Evolutionary conservation across 2,113 vertebrate genomes (phyloP).

Genomic region (Cyanocitta stelleri): DNA sequence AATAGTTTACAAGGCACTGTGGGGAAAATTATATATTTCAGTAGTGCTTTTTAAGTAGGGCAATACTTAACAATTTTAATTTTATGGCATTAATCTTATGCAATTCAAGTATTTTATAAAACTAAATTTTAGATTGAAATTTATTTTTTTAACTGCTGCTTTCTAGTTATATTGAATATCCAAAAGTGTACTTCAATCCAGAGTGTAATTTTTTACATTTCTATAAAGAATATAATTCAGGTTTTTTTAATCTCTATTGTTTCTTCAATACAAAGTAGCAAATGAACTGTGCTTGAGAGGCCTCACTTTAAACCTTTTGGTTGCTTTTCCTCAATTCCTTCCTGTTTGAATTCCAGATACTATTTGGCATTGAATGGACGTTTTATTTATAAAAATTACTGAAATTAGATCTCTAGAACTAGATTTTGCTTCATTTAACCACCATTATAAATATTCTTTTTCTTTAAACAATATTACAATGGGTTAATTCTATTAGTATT

Average conservation of each 20-base stretch:
- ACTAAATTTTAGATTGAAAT: not conserved
- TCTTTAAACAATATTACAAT: not conserved
- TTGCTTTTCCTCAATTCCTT: not conserved
- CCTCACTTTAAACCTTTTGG: not conserved
- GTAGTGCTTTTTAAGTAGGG: not conserved
- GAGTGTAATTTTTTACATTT: not conserved
- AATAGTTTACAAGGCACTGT: conserved; percentile 16
- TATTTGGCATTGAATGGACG: not conserved
- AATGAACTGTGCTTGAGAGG: not conserved
- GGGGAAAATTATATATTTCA: conserved; percentile 19
- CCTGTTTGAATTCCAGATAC: not conserved
- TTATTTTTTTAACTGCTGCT: not conserved
- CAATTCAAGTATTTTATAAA: not conserved
- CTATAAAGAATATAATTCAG: not conserved
- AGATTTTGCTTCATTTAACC: not conserved
- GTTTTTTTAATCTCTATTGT: not conserved
- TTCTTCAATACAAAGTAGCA: not conserved
- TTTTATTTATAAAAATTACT: not conserved
- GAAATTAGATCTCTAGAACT: not conserved
- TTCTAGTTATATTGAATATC: not conserved
- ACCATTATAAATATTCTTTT: not conserved
- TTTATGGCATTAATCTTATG: conserved; percentile 6
- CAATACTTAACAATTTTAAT: not conserved
- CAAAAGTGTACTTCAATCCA: not conserved
- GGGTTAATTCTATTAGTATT: not conserved